These are phyloP conservation scores for Leptatherina wallacei DNA, from an alignment of 2,797 vertebrate genomes.

Conservation along the genomic window DNA sequence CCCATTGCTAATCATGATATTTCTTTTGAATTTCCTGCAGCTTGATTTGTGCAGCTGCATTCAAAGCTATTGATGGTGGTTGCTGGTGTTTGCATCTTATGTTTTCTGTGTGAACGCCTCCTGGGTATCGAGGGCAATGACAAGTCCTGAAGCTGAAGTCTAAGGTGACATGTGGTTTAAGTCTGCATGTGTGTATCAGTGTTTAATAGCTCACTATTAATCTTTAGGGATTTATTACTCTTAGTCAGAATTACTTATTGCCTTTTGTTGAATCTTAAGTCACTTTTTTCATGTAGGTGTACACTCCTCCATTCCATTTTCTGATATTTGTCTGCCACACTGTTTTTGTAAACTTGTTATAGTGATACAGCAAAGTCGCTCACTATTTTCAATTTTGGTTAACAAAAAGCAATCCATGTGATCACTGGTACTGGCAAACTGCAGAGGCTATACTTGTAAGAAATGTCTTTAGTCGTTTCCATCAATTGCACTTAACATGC, in stretches of 20 bases:
- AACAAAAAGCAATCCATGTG: neutral
- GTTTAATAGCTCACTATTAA: neutral
- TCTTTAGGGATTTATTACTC: too few species aligned
- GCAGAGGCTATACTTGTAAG: neutral
- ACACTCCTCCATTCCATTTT: neutral
- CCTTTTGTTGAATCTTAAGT: conserved; percentile 9
- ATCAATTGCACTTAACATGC: conserved; percentile 28
- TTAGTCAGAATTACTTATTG: conserved; percentile 34
- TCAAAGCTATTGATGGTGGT: conserved; percentile 39
- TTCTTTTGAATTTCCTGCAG: conserved; percentile 32
- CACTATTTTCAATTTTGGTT: neutral
- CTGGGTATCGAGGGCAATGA: conserved; percentile 22
- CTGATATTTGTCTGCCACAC: neutral
- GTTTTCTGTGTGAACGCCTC: conserved; percentile 8
- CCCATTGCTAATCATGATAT: conserved; percentile 60
- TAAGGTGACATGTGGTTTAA: conserved; percentile 20
- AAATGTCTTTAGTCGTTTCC: conserved; percentile 19
- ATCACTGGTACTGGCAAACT: neutral
- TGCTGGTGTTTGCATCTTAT: conserved; percentile 37
- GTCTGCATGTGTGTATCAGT: conserved; percentile 1
- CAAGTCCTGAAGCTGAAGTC: conserved; percentile 44
- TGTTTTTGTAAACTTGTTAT: neutral
- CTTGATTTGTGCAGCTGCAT: conserved; percentile 49
- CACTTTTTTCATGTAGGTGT: conserved; percentile 8
- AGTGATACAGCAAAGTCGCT: neutral